Conservation (phyloP, 2,888 invertebrate genomes). For the Drosophila ezoana region DNA sequence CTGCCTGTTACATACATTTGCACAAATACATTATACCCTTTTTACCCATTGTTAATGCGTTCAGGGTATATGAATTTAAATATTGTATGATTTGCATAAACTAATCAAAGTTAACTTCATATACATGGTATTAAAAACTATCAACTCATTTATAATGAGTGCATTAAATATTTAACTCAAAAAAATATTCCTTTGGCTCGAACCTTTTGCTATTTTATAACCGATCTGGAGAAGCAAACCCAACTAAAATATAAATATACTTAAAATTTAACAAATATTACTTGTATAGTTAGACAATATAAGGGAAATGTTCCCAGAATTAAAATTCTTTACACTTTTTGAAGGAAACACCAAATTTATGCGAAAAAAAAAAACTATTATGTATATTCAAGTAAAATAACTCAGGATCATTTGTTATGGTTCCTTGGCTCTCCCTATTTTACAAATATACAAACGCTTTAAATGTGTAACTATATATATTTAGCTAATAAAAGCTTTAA, state of each 20-base stretch:
- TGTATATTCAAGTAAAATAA: slow-evolving; percentile 34
- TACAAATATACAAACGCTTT: slow-evolving; percentile 50
- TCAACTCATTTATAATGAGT: slow-evolving; percentile 17
- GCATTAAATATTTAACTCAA: slow-evolving; percentile 1
- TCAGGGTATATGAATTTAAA: not conserved
- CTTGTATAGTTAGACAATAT: slow-evolving; percentile 83
- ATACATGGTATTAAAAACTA: slow-evolving; percentile 41
- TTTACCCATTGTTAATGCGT: too few species aligned
- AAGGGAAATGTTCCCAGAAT: slow-evolving; percentile 72
- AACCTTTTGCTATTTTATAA: not conserved
- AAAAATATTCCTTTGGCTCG: not conserved
- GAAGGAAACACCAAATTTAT: slow-evolving; percentile 63
- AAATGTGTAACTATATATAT: slow-evolving; percentile 43
- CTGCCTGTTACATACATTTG: too few species aligned
- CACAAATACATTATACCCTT: too few species aligned
- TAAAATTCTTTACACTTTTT: slow-evolving; percentile 61
- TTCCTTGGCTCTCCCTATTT: slow-evolving; percentile 40
- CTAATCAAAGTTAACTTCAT: slow-evolving; percentile 27
- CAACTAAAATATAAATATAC: slow-evolving; percentile 19
- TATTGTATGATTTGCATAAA: slow-evolving; percentile 9
- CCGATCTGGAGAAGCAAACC: not conserved
- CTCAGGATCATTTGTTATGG: slow-evolving; percentile 56
- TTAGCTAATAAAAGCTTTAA: slow-evolving; percentile 35
- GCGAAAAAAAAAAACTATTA: slow-evolving; percentile 25
- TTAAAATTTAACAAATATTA: slow-evolving; percentile 42